These are phyloP conservation scores for Cerceris rybyensis DNA, from an alignment of 2,888 invertebrate genomes.

Conservation along the genomic window DNA sequence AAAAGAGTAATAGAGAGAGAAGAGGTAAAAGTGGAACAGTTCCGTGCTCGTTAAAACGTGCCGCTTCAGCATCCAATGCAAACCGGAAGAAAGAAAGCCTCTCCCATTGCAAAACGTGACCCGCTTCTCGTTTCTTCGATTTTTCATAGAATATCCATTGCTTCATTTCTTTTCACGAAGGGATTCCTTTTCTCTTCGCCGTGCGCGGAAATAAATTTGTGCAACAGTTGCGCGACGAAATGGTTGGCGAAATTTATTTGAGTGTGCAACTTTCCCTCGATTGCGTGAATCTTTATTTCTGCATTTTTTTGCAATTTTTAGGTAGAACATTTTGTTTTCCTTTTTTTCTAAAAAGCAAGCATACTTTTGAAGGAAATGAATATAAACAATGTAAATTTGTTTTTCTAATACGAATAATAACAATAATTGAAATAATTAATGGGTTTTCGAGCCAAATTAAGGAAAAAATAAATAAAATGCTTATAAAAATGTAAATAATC, in stretches of 20 bases:
- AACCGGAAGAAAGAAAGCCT: constrained; percentile 56
- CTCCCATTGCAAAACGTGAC: constrained; percentile 50
- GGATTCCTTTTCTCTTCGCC: background rate
- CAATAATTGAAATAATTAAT: too few relatives aligned
- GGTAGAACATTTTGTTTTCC: too few relatives aligned
- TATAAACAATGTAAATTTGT: too few relatives aligned
- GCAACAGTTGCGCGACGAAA: constrained; percentile 3
- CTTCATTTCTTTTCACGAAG: constrained; percentile 31
- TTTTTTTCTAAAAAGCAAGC: too few relatives aligned
- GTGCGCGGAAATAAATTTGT: background rate
- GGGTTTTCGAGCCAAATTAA: too few relatives aligned
- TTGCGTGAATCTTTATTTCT: background rate
- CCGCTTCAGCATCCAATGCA: constrained; percentile 58
- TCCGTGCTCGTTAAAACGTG: constrained; percentile 62
- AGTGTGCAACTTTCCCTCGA: background rate
- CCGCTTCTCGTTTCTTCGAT: constrained; percentile 51
- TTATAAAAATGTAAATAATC: too few relatives aligned
- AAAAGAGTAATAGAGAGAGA: constrained; percentile 10
- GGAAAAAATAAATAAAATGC: too few relatives aligned
- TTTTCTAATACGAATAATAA: too few relatives aligned
- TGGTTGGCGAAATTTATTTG: background rate
- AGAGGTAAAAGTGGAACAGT: constrained; percentile 56
- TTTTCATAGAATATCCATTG: constrained; percentile 45
- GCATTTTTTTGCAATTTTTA: too few relatives aligned
- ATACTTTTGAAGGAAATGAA: too few relatives aligned